Evolutionary conservation across 2,113 vertebrate species (phyloP).

Genomic region (Psittacus erithacus): DNA sequence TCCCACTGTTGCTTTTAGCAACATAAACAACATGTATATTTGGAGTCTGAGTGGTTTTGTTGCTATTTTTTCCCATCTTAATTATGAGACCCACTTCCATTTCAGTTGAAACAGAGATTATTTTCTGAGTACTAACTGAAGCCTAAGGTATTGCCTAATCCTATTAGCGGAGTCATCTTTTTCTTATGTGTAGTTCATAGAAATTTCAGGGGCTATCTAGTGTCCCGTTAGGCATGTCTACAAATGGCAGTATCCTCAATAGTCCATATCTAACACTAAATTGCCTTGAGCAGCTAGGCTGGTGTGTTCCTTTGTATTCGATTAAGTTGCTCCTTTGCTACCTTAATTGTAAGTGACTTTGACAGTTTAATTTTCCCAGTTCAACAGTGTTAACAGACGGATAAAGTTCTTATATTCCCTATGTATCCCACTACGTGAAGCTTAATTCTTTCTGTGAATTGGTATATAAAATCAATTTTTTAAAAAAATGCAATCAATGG

Average conservation of each 20-base stretch:
- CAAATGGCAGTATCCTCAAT: neutral
- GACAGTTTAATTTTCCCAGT: slow-evolving; percentile 31
- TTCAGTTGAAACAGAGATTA: neutral
- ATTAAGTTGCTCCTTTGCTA: slow-evolving; percentile 14
- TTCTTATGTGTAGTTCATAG: neutral
- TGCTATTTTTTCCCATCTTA: neutral
- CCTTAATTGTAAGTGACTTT: slow-evolving; percentile 35
- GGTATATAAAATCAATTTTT: neutral
- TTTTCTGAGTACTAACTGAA: neutral
- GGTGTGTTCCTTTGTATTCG: neutral
- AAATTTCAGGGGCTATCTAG: neutral
- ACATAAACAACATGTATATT: neutral
- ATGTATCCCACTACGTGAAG: neutral
- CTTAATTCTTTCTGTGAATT: neutral
- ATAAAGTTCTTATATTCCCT: neutral
- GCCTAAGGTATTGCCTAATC: neutral
- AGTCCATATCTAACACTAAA: neutral
- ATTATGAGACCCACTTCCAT: neutral
- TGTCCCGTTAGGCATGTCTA: neutral
- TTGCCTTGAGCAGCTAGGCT: neutral
- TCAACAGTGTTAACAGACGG: neutral
- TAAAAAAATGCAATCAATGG: neutral
- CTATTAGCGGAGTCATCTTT: neutral
- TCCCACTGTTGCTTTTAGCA: neutral
- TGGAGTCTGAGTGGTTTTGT: rapidly evolving